Percentiles rank a stretch among this genome's conserved stretches.
Evolutionary conservation across 2,888 invertebrate species (phyloP).

Genomic region (Portevinia maculata): DNA sequence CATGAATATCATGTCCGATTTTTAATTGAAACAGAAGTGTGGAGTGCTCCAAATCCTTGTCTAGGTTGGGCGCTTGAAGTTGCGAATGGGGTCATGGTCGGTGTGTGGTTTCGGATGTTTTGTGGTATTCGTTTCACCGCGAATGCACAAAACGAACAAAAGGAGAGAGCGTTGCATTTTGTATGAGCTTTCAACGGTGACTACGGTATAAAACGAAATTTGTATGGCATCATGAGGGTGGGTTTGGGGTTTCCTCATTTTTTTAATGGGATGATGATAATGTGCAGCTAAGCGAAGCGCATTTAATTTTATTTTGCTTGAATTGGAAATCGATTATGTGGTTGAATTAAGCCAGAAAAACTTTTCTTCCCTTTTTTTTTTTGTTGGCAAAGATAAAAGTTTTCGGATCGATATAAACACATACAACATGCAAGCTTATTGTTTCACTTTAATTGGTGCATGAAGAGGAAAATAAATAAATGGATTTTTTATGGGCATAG

Average conservation of each 20-base stretch:
- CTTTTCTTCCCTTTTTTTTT: not conserved
- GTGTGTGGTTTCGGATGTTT: constrained; percentile 47
- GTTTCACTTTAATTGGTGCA: constrained; percentile 44
- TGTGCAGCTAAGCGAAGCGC: constrained; percentile 70
- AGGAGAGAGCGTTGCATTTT: constrained; percentile 41
- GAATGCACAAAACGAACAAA: constrained; percentile 46
- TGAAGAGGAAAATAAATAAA: constrained; percentile 9
- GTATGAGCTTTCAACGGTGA: constrained; percentile 59
- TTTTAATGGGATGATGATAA: constrained; percentile 17
- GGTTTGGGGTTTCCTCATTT: not conserved
- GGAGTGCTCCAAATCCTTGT: constrained; percentile 31
- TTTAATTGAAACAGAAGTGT: constrained; percentile 66
- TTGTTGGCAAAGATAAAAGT: constrained; percentile 23
- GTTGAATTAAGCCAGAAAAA: constrained; percentile 49
- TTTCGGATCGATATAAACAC: constrained; percentile 30
- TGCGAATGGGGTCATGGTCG: constrained; percentile 67
- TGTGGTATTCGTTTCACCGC: constrained; percentile 60
- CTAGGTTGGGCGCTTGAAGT: constrained; percentile 32
- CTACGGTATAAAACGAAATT: constrained; percentile 35
- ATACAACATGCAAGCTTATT: constrained; percentile 32
- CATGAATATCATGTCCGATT: constrained; percentile 65
- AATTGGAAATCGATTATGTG: constrained; percentile 73
- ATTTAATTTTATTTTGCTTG: constrained; percentile 71
- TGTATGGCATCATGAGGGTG: not conserved
- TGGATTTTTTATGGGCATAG: not conserved